These are phyloP conservation scores for Streptopelia turtur DNA, from an alignment of 2,797 vertebrate genomes.

Conservation along the genomic window DNA sequence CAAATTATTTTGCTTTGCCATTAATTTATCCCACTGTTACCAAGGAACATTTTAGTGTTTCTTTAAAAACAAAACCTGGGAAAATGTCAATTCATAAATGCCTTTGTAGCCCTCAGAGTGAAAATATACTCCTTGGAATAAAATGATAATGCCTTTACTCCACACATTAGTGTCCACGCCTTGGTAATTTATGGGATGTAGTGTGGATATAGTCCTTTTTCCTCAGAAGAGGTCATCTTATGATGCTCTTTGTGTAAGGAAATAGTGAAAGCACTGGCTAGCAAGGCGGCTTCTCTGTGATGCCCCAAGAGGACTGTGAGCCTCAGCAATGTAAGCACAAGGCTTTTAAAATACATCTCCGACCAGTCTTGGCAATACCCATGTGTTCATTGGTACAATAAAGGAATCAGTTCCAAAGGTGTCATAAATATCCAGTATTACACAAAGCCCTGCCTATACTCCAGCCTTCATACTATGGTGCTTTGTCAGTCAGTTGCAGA, in stretches of 20 bases:
- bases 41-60: neutral
- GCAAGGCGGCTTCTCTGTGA: rapidly evolving
- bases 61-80: neutral
- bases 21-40: neutral
- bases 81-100: neutral
- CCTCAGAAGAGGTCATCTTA: neutral
- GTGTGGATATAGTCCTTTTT: neutral
- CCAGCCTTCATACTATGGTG: neutral
- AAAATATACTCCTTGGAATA: neutral
- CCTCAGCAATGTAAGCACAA: neutral
- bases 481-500: neutral
- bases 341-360: neutral
- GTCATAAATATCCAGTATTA: neutral
- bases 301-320: neutral
- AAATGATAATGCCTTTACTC: neutral
- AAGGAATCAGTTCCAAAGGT: neutral
- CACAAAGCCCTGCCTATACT: neutral
- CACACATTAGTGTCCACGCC: rapidly evolving
- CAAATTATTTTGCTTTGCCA: neutral
- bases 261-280: neutral
- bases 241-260: neutral
- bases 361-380: neutral
- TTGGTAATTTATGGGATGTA: rapidly evolving
- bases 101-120: neutral
- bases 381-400: neutral